Conservation (phyloP, 1,140 invertebrate genomes). For the Dermatophagoides farinae region DNA sequence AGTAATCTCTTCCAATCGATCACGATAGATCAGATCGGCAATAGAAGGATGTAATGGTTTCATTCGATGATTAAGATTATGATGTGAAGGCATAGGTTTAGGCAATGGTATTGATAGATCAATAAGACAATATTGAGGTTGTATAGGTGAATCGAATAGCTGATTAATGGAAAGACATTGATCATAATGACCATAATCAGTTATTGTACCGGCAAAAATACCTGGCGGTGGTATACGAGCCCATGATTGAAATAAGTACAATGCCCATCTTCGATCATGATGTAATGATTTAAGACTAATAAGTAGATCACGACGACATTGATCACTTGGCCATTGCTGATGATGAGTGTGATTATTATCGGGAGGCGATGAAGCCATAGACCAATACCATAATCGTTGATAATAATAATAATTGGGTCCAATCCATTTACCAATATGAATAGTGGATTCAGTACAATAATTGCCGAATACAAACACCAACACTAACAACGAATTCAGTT, state of each 20-base stretch:
- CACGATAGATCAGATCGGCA: too few relatives aligned
- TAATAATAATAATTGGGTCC: too few relatives aligned
- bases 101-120: slow-evolving; percentile 1
- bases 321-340: not conserved
- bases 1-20: not conserved
- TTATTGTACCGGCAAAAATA: slow-evolving; percentile 13
- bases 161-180: slow-evolving; percentile 11
- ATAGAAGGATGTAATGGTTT: too few relatives aligned
- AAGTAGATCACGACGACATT: too few relatives aligned
- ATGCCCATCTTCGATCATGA: not conserved
- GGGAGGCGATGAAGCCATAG: not conserved
- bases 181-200: slow-evolving; percentile 17
- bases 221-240: slow-evolving; percentile 13
- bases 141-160: not conserved
- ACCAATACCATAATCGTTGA: not conserved
- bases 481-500: too few relatives aligned
- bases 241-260: slow-evolving; percentile 9
- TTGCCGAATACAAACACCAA: too few relatives aligned
- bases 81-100: not conserved
- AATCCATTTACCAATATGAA: too few relatives aligned
- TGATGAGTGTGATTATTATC: not conserved
- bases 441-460: too few relatives aligned
- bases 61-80: not conserved
- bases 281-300: not conserved
- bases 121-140: slow-evolving; percentile 4